Conservation (phyloP, 2,113 vertebrate genomes). For the Pholis gunnellus region DNA sequence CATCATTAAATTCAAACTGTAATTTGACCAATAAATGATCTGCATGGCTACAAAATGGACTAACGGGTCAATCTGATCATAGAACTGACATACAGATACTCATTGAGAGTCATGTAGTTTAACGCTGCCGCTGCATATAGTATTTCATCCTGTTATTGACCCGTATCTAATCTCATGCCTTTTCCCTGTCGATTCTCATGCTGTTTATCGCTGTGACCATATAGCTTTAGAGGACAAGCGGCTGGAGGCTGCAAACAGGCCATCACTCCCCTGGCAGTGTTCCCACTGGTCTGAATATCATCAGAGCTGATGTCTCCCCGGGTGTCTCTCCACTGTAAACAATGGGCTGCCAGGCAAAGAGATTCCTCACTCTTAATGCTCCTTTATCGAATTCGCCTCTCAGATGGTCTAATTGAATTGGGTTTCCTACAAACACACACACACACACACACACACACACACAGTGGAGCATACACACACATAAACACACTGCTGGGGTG, state of each 20-base stretch:
- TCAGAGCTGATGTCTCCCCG: slow-evolving; percentile 50
- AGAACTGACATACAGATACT: neutral
- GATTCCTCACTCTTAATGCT: slow-evolving; percentile 58
- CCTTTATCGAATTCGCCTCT: slow-evolving; percentile 66
- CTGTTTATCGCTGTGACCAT: slow-evolving; percentile 40
- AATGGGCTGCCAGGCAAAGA: slow-evolving; percentile 62
- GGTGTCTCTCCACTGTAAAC: slow-evolving; percentile 62
- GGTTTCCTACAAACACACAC: slow-evolving; percentile 4
- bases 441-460: neutral
- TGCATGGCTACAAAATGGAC: neutral
- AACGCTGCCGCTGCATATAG: neutral
- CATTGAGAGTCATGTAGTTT: neutral
- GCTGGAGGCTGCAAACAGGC: slow-evolving; percentile 40
- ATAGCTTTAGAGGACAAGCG: slow-evolving; percentile 35
- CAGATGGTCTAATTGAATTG: slow-evolving; percentile 70
- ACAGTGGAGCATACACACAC: slow-evolving; percentile 27
- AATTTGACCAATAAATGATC: slow-evolving; percentile 4
- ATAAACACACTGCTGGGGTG: slow-evolving; percentile 26
- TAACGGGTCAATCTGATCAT: slow-evolving; percentile 5
- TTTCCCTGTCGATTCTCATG: slow-evolving; percentile 28
- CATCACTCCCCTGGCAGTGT: slow-evolving; percentile 41
- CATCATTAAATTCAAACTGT: neutral
- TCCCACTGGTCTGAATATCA: slow-evolving; percentile 63
- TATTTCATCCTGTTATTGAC: slow-evolving; percentile 30
- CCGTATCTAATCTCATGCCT: slow-evolving; percentile 14